These are phyloP conservation scores for Diadema setosum DNA, from an alignment of 35 echinoderm and acorn worm species.

Conservation along the genomic window DNA sequence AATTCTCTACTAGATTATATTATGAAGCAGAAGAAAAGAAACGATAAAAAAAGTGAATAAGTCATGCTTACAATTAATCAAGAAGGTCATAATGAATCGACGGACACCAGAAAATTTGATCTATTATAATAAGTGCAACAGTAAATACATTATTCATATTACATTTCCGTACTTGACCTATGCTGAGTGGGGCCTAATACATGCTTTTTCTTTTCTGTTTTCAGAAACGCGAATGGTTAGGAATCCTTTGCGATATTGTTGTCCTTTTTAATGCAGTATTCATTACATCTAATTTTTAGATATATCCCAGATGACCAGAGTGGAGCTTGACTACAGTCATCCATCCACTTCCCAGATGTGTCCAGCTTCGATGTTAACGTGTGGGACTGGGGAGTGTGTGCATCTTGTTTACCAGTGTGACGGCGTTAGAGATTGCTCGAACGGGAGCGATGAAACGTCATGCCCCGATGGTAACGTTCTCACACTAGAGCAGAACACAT, in stretches of 20 bases:
- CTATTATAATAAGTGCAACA: background rate
- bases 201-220: background rate
- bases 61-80: no score
- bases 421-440: constrained; percentile 34
- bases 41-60: no score
- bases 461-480: background rate
- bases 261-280: background rate
- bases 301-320: background rate
- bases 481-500: background rate
- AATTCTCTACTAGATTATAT: background rate
- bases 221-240: background rate
- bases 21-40: background rate
- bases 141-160: background rate
- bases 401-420: constrained; percentile 64
- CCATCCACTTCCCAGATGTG: background rate
- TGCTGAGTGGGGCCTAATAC: no score
- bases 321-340: background rate
- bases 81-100: no score
- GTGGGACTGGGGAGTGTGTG: constrained; percentile 65
- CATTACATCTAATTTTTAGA: background rate
- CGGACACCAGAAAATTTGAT: no score
- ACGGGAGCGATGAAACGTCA: constrained; percentile 67
- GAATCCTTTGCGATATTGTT: background rate
- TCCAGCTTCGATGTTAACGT: constrained; percentile 35
- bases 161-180: background rate